A percentile compares a stretch with the other conserved stretches of the same genome.
Conservation (phyloP, 2,113 vertebrate genomes). For the Bungarus multicinctus region DNA sequence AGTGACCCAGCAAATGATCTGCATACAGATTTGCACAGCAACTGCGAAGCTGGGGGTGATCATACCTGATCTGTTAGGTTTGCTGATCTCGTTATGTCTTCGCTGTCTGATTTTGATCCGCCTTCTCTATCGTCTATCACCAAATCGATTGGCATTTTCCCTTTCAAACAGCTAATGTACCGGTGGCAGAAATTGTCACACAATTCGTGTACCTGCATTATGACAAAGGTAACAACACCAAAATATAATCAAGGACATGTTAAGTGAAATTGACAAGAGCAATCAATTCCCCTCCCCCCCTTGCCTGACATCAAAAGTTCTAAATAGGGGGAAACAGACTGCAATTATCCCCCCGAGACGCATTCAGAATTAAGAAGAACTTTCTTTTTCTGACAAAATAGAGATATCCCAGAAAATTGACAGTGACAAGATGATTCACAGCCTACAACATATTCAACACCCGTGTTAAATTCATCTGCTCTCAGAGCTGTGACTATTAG, state of each 20-base stretch:
- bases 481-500: conserved; percentile 87
- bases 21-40: conserved; percentile 75
- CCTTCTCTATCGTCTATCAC: conserved; percentile 99
- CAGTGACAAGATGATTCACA: conserved; percentile 96
- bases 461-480: conserved; percentile 95
- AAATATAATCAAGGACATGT: conserved; percentile 74
- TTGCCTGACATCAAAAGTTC: conserved; percentile 75
- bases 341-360: conserved; percentile 75
- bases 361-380: conserved; percentile 80
- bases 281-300: conserved; percentile 65
- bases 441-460: conserved; percentile 92
- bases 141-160: conserved; percentile 99
- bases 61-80: conserved; percentile 96
- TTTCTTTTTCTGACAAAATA: conserved; percentile 86
- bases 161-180: conserved; percentile 99
- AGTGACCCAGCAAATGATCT: conserved; percentile 86
- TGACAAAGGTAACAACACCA: conserved; percentile 55
- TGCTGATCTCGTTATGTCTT: conserved; percentile 98
- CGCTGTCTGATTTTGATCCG: conserved; percentile 98
- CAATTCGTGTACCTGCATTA: conserved; percentile 94
- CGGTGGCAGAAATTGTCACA: conserved; percentile 99
- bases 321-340: conserved; percentile 73
- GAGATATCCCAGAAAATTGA: conserved; percentile 98
- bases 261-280: conserved; percentile 81
- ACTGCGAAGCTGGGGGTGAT: conserved; percentile 44